Evolutionary conservation across 1,140 invertebrate species (phyloP).

Genomic region (Aphaenogaster floridana): DNA sequence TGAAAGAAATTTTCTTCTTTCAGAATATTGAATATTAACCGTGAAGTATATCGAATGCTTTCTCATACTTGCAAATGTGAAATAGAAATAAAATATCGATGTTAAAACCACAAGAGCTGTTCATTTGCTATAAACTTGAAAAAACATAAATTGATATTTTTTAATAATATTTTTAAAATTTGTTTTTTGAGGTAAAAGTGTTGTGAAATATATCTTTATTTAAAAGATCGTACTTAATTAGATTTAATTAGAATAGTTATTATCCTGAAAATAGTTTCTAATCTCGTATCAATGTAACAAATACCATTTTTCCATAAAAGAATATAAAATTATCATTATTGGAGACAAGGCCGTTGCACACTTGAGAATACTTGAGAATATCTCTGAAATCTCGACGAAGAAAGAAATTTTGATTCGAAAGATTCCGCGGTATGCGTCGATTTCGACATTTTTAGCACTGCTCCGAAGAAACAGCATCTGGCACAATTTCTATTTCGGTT

Average conservation of each 20-base stretch:
- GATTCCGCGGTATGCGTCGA: not conserved
- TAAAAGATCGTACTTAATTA: not conserved
- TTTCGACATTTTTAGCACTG: not conserved
- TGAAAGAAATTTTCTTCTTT: slow-evolving; percentile 25
- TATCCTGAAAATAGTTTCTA: not conserved
- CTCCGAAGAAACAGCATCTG: not conserved
- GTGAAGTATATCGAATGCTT: slow-evolving; percentile 4
- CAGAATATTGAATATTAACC: slow-evolving; percentile 24
- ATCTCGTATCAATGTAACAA: not conserved
- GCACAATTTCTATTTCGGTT: slow-evolving; percentile 32
- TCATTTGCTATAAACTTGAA: not conserved
- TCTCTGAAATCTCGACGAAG: not conserved
- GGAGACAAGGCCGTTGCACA: not conserved
- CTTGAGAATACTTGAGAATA: not conserved
- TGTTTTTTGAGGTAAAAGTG: not conserved
- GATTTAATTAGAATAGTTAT: not conserved
- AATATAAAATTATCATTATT: not conserved
- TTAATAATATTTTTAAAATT: not conserved
- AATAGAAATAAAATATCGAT: not conserved
- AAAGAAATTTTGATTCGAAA: not conserved
- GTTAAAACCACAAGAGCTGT: not conserved
- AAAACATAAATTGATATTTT: not conserved
- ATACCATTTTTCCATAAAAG: not conserved
- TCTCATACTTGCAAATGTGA: not conserved
- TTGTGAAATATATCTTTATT: not conserved